These are phyloP conservation scores for Bathynomus jamesi DNA, from an alignment of 1,140 invertebrate species.

Conservation along the genomic window DNA sequence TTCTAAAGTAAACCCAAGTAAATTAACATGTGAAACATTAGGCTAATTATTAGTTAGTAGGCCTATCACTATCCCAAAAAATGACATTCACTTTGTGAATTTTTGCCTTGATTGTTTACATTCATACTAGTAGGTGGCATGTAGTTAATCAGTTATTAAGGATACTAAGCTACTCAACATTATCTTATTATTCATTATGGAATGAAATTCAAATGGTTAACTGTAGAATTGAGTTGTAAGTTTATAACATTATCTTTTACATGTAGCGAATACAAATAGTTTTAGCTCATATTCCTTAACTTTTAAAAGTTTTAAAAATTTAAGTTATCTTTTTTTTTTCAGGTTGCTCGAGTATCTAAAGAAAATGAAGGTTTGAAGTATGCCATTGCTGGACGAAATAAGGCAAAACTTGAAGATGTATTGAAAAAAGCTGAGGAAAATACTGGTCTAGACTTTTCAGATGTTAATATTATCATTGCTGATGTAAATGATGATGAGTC, in stretches of 20 bases:
- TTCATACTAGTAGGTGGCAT: too few relatives aligned
- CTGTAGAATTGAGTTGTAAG: too few relatives aligned
- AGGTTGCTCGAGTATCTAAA: not conserved
- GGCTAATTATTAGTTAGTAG: too few relatives aligned
- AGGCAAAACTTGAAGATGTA: not conserved
- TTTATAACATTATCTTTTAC: too few relatives aligned
- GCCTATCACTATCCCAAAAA: too few relatives aligned
- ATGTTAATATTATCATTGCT: not conserved
- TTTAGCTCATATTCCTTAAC: too few relatives aligned
- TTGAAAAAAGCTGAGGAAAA: not conserved
- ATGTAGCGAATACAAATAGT: too few relatives aligned
- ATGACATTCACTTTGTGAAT: too few relatives aligned
- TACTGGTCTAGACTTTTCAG: not conserved
- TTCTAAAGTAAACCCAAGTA: too few relatives aligned
- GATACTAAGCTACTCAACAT: not conserved
- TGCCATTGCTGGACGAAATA: not conserved
- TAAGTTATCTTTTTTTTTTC: not conserved
- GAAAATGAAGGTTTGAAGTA: not conserved
- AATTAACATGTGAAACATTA: too few relatives aligned
- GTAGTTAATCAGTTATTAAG: not conserved
- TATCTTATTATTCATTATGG: not conserved
- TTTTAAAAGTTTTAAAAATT: not conserved
- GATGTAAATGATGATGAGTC: slow-evolving; percentile 65
- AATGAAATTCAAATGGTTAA: not conserved
- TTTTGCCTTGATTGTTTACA: too few relatives aligned